Percentiles rank a stretch among this genome's conserved stretches.
phyloP scores from a whole-genome alignment of 2,888 invertebrate species.

The Magallana nippona region DNA sequence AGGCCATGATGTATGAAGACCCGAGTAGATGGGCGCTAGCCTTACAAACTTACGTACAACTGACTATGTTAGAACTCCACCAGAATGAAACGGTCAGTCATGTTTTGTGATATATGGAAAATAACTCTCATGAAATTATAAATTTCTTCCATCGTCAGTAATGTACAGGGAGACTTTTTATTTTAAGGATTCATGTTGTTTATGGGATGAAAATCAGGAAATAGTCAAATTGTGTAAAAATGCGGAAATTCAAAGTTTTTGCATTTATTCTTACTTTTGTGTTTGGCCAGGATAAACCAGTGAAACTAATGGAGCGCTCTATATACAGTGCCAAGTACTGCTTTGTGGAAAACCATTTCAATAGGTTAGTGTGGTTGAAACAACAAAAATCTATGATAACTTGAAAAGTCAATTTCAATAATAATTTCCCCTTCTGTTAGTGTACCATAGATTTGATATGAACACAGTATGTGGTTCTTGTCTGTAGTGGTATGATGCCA shows the following conservation, averaged over 20 bases:
- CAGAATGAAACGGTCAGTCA: slow-evolving; percentile 65
- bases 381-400: background rate
- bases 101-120: background rate
- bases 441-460: no score
- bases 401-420: no score
- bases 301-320: slow-evolving; percentile 93
- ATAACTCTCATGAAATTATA: no score
- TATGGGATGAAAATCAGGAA: no score
- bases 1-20: slow-evolving; percentile 83
- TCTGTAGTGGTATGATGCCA: slow-evolving; percentile 84
- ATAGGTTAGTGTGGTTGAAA: slow-evolving; percentile 67
- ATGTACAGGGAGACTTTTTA: no score
- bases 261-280: background rate
- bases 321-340: slow-evolving; percentile 91
- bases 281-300: slow-evolving; percentile 49
- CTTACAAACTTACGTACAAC: slow-evolving; percentile 93
- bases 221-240: no score
- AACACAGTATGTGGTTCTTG: background rate
- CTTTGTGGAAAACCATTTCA: slow-evolving; percentile 88
- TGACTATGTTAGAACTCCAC: slow-evolving; percentile 92
- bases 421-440: no score
- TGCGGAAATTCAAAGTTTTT: no score
- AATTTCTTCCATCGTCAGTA: no score
- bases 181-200: no score
- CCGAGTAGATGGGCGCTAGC: slow-evolving; percentile 90